phyloP scores from a whole-genome alignment of 2,113 vertebrate genomes.

The Apus apus region DNA sequence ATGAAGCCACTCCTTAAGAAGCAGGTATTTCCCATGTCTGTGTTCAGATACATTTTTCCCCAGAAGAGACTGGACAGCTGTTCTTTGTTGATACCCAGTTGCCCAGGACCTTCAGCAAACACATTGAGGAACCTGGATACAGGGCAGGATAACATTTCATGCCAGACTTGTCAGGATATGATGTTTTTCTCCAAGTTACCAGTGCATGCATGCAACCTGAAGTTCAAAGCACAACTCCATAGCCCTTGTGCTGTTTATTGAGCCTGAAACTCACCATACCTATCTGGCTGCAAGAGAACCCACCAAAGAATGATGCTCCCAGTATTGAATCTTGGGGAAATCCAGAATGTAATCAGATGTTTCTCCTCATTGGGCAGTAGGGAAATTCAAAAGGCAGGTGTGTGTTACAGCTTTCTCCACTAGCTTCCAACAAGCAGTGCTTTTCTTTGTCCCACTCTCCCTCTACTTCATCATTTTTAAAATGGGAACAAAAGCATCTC shows the following conservation, averaged over 20 bases:
- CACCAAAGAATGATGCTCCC: not conserved
- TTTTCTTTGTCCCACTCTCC: not conserved
- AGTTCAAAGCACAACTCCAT: not conserved
- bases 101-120: not conserved
- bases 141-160: constrained; percentile 7
- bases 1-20: not conserved
- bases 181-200: constrained; percentile 34
- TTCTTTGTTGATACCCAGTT: constrained; percentile 10
- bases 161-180: not conserved
- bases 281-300: not conserved
- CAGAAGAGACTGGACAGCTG: not conserved
- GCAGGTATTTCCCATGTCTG: not conserved
- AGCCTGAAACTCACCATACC: not conserved
- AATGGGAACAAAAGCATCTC: not conserved
- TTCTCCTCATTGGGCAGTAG: not conserved
- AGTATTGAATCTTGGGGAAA: not conserved
- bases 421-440: not conserved
- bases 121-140: not conserved
- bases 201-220: not conserved
- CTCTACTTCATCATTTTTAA: not conserved
- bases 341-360: not conserved
- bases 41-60: not conserved
- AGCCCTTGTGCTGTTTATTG: not conserved
- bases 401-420: not conserved
- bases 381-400: not conserved